These are phyloP conservation scores for Schrankia costaestrigalis DNA, from an alignment of 2,888 invertebrate genomes.

Conservation along the genomic window DNA sequence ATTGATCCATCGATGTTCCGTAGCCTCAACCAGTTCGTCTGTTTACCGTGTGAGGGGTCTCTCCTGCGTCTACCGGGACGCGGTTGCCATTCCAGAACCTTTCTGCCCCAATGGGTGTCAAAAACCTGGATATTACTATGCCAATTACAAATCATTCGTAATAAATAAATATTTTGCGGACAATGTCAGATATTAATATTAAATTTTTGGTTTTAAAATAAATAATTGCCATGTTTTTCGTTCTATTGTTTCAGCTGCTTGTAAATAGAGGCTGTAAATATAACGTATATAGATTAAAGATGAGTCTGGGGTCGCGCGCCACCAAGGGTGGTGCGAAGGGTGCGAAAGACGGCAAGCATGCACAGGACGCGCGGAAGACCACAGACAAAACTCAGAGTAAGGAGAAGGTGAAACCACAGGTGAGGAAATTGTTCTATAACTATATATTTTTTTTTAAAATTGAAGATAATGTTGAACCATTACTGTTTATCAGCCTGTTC, in stretches of 20 bases:
- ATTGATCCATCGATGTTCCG: no score
- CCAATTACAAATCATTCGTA: no score
- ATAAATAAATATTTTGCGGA: not conserved
- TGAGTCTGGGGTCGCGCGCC: constrained; percentile 86
- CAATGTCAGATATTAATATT: no score
- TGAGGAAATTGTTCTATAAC: constrained; percentile 25
- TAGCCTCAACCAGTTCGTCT: no score
- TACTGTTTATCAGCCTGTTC: no score
- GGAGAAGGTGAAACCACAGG: constrained; percentile 77
- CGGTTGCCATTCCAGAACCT: no score
- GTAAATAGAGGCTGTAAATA: constrained; percentile 92
- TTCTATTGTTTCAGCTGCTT: constrained; percentile 81
- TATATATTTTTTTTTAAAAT: not conserved
- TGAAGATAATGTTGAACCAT: no score
- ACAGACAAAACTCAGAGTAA: constrained; percentile 80
- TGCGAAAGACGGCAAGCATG: constrained; percentile 67
- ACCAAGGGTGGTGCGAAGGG: constrained; percentile 83
- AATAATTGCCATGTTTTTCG: not conserved
- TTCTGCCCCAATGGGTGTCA: no score
- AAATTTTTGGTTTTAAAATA: no score
- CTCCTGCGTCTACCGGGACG: no score
- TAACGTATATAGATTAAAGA: constrained; percentile 82
- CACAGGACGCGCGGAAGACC: constrained; percentile 80
- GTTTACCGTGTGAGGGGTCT: no score
- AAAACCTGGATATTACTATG: no score